phyloP scores from a whole-genome alignment of 2,888 invertebrate species.

The Sinotaia quadrata region DNA sequence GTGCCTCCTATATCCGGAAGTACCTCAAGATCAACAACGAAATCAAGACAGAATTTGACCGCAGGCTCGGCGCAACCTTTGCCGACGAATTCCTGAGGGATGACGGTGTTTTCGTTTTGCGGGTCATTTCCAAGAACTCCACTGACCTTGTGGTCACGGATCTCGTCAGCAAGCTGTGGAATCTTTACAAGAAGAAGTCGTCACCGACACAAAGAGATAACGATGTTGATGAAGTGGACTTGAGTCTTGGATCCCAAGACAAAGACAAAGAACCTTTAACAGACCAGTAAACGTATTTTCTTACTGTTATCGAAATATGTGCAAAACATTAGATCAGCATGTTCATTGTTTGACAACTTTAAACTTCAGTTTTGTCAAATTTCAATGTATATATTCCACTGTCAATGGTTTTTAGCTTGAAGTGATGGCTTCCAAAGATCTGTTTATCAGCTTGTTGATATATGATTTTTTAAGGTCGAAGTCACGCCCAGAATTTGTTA shows the following conservation, averaged over 20 bases:
- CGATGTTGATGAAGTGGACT: conserved; percentile 27
- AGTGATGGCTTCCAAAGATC: too few relatives aligned
- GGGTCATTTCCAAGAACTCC: conserved; percentile 48
- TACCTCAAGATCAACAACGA: conserved; percentile 51
- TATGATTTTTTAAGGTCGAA: too few relatives aligned
- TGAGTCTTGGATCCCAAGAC: conserved; percentile 24
- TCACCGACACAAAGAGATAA: conserved; percentile 30
- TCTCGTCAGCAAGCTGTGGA: conserved; percentile 44
- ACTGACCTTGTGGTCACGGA: conserved; percentile 49
- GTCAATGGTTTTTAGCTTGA: too few relatives aligned
- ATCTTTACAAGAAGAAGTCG: conserved; percentile 37
- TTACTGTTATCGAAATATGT: too few relatives aligned
- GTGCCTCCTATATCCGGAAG: conserved; percentile 58
- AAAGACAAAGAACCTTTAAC: conserved; percentile 38
- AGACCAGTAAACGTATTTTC: too few relatives aligned
- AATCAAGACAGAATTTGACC: conserved; percentile 39
- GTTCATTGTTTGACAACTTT: too few relatives aligned
- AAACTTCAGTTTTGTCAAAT: too few relatives aligned
- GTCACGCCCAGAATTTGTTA: too few relatives aligned
- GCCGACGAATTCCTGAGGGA: conserved; percentile 46
- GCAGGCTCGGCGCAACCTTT: conserved; percentile 44
- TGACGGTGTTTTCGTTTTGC: conserved; percentile 47
- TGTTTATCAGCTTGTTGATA: too few relatives aligned
- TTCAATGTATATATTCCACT: too few relatives aligned
- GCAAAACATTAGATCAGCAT: too few relatives aligned